Base-by-base conservation (phyloP, 2,113 vertebrate genomes). In the Gorsachius goisagi region DNA sequence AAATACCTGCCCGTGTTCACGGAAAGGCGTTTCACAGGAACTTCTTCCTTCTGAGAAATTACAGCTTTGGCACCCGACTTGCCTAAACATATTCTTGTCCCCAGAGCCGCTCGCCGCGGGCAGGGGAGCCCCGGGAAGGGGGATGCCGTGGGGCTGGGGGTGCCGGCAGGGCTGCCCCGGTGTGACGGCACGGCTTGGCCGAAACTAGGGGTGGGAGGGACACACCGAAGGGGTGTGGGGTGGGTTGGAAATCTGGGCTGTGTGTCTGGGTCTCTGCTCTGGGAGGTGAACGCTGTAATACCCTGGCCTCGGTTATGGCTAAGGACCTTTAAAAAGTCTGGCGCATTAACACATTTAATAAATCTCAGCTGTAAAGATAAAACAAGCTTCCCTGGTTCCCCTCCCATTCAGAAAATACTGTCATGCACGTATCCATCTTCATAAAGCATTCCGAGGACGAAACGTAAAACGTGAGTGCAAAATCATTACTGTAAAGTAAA, bases 81-180 rank as follows among this genome's bases (percentile, higher is more conserved):
- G 85, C 78, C 94, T 89, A 10, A 56, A 39, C 60, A 53, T 9
- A 93, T 88, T 60, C 63, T 2, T 67, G 88, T 75, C 80, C 69
- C 90, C 56, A 23, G 77, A 93, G 47, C 75, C 26, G 71, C 90
- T 66, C n/a, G 75, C 62, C n/a, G 37, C 71, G 60, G 17, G 11
- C 9, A 44, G 67, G 64, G 33, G 77, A 78, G 77, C 52, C 39
- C 49, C 6, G 60, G 62, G 58, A 73, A 67, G 50, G 74, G 72
- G 35, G 33, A 3, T 44, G 98, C 98, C 97, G 92, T 92, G 67
- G 96, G 95, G 96, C 96, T 97, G 67, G 62, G 82, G 33, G 28
- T 37, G 27, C 75, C 3, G 5, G 23, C 15, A 37, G 88, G 80
- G 97, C 98, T 98, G 96, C 97, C 89, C 95, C 98, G 98, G 94